Base-by-base conservation (phyloP, 1,140 invertebrate genomes). In the Nasonia vitripennis region DNA sequence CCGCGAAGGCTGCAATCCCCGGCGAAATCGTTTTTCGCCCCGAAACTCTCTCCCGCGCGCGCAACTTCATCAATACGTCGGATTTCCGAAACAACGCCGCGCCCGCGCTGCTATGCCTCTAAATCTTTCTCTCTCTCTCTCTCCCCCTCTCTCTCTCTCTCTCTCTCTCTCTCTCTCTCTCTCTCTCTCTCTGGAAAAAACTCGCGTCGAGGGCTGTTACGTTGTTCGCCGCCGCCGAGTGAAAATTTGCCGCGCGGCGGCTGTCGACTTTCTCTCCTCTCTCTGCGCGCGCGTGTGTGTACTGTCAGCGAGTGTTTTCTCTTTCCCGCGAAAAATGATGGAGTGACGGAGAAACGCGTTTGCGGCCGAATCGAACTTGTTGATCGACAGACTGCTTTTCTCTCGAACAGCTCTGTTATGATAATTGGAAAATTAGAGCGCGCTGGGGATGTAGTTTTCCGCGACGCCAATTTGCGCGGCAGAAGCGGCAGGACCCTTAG, bases 1-100 rank as follows among this genome's bases (percentile, higher is more conserved):
- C 20, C 17, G 17, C 17, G 78, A 68, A 68, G 55, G 41, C 75
- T 17, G 41, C 41, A 51, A 23, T 23, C 45, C 11, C 17, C 41
- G 23, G n/a, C 27, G 37, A 67, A 81, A 81, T 81, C 79, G 79
- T 71, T 81, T 71, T 34, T 71, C 70, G 23, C 70, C 23, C 31
- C 10, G 70, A 12, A 71, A 71, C 37, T 27, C 67, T 10, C 20
- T 27, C 27, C 27, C 27, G 27, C 34, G 34, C 34, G 34, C 34
- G n/a, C 67, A 81, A 71, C 79, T 81, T 81, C 67, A 81, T 81
- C 79, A 81, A 71, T 81, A 71, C 79, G 37, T 81, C 68, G 79
- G 41, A 81, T 81, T 81, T 81, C n/a, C 79, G 67, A 51, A 81
- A 81, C 67, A 81, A 48, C 67, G 79, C 79, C 23, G 37, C 7